Evolutionary conservation across 2,113 vertebrate species (phyloP), one percentile per base, ranked within the genome.

Genomic region (Stomatorhinus ivindoensis): DNA sequence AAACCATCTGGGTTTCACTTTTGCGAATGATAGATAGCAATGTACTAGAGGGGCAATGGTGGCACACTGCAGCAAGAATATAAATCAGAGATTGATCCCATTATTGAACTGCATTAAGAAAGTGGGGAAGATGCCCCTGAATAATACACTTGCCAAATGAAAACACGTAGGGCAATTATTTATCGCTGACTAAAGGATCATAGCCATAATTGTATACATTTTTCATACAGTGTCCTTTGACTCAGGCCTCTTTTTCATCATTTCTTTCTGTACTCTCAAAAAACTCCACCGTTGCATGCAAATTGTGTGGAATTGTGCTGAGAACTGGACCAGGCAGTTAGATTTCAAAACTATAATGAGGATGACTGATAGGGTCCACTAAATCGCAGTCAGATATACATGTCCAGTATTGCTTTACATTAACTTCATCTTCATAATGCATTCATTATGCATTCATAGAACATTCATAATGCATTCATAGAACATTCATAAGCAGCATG

Each of bases 1-100:
- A 87, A 89, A 89, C 89, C 89, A 89, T 89, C 84, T 89, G 89
- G 89, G 89, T 89, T 89, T 89, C 89, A 89, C 50, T 50, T 50
- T 61, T 89, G 89, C 84, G 50, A 89, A 19, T 89, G 89, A 89
- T 89, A 89, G 89, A 89, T 89, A 87, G 89, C 47, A 85, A 76
- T 31, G 53, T 76, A 87, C 58, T 80, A 86, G 84, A 47, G 83
- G 84, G 89, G 65, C 44, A 87, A 85, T 55, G 44, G 51, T 76
- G 86, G 89, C 58, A 53, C 48, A 73, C 58, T 80, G 84, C 89
- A 89, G 86, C 5, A 80, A 19, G 89, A 89, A 89, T 89, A 87
- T 87, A 89, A 89, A 89, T 87, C 84, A 89, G 83, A 31, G 58
- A 69, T 87, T 48, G 89, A 87, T 85, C 85, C 44, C 58, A 21